phyloP scores from a whole-genome alignment of 2,113 vertebrate species.

The Cichladusa arquata region DNA sequence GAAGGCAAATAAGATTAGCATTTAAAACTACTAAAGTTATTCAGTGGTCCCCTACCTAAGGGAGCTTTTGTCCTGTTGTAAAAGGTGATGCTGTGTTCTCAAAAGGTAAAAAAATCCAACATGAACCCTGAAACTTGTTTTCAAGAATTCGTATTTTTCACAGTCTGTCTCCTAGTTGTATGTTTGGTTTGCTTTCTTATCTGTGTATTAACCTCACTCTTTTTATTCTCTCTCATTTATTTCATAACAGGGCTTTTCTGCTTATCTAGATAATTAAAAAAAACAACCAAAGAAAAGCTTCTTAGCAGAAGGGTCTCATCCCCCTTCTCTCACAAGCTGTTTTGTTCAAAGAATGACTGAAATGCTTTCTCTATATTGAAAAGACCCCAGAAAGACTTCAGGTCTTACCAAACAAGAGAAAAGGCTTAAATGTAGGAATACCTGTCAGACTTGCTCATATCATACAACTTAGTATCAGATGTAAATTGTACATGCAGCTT shows the following conservation, averaged over 20 bases:
- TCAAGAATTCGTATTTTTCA: neutral
- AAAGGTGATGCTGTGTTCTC: neutral
- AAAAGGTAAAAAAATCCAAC: neutral
- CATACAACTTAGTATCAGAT: neutral
- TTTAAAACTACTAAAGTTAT: neutral
- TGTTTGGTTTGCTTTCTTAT: neutral
- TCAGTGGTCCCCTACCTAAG: neutral
- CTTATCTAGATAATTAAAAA: neutral
- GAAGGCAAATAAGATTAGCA: neutral
- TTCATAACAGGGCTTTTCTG: neutral
- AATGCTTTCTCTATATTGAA: neutral
- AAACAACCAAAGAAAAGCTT: neutral
- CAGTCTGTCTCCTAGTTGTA: neutral
- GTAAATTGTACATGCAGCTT: neutral
- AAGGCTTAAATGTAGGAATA: neutral
- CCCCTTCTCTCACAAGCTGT: neutral
- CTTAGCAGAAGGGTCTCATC: neutral
- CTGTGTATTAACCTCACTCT: neutral
- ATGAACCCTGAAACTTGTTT: neutral
- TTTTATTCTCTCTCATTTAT: neutral
- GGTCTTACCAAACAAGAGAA: neutral
- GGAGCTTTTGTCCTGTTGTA: neutral
- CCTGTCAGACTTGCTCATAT: neutral
- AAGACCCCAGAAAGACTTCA: neutral
- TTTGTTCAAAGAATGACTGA: neutral